These are phyloP conservation scores for Prolemur simus DNA, from an alignment of 2,113 vertebrate species.

Conservation along the genomic window DNA sequence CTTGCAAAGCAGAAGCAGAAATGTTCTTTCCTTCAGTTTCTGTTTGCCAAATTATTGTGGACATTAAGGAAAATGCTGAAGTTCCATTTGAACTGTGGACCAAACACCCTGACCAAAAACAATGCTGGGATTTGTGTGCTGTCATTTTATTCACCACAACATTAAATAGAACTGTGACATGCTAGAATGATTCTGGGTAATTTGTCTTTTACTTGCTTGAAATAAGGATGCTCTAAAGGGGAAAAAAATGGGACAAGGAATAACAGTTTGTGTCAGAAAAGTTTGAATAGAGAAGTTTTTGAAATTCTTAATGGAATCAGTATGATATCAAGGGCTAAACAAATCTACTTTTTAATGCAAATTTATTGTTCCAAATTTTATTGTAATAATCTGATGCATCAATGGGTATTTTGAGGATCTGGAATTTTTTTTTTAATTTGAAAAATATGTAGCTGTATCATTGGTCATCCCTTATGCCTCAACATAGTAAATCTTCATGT, in stretches of 20 bases:
- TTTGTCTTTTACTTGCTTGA: constrained; percentile 55
- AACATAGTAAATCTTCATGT: background rate
- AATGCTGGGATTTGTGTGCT: constrained; percentile 16
- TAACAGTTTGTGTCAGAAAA: constrained; percentile 17
- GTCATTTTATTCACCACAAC: constrained; percentile 18
- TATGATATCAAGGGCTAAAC: background rate
- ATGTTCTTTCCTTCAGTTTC: constrained; percentile 63
- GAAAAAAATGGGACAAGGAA: background rate
- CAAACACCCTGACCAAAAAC: constrained; percentile 50
- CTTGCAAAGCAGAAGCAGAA: constrained; percentile 53
- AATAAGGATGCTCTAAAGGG: background rate
- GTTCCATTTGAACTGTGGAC: constrained; percentile 59
- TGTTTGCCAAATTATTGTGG: constrained; percentile 70
- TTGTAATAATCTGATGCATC: background rate
- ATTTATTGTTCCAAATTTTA: background rate
- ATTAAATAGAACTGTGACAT: constrained; percentile 48
- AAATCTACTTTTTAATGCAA: background rate
- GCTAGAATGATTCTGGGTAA: constrained; percentile 51
- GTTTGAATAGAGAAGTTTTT: background rate
- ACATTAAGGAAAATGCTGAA: constrained; percentile 73
- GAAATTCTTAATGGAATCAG: background rate
- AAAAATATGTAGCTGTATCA: background rate
- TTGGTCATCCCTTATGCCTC: background rate
- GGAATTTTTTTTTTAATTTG: background rate
- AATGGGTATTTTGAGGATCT: background rate